phyloP scores from a whole-genome alignment of 2,888 invertebrate genomes.

The Asteroscopus sphinx region DNA sequence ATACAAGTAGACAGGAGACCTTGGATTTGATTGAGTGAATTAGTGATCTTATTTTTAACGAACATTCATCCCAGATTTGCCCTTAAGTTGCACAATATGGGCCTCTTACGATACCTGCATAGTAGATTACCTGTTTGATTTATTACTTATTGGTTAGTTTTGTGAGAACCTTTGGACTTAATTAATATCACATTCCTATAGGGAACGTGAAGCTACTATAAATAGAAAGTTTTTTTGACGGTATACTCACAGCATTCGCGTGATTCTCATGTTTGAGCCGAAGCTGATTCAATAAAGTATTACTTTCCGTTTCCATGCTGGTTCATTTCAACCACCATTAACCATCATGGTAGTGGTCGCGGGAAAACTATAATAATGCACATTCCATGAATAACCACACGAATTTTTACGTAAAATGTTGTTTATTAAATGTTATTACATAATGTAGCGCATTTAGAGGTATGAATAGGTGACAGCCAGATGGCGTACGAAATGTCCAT shows the following conservation, averaged over 20 bases:
- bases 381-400: slow-evolving; percentile 61
- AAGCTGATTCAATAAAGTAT: slow-evolving; percentile 70
- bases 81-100: too few species aligned
- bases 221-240: not conserved
- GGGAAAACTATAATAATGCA: slow-evolving; percentile 38
- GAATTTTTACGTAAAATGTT: slow-evolving; percentile 49
- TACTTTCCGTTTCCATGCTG: slow-evolving; percentile 79
- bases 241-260: slow-evolving; percentile 65
- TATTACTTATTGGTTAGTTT: too few species aligned
- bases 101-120: too few species aligned
- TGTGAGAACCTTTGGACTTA: too few species aligned
- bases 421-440: slow-evolving; percentile 47
- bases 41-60: too few species aligned
- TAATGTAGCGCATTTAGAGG: slow-evolving; percentile 42
- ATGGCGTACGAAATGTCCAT: slow-evolving; percentile 16
- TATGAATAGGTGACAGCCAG: slow-evolving; percentile 27
- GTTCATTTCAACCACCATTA: slow-evolving; percentile 44
- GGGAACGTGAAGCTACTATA: not conserved
- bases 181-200: not conserved
- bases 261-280: slow-evolving; percentile 73
- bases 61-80: too few species aligned
- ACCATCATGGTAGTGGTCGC: slow-evolving; percentile 56
- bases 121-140: too few species aligned
- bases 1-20: too few species aligned
- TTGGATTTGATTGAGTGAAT: too few species aligned